Base-by-base conservation (phyloP, 1,140 invertebrate genomes). In the Drosophila arawakana region DNA sequence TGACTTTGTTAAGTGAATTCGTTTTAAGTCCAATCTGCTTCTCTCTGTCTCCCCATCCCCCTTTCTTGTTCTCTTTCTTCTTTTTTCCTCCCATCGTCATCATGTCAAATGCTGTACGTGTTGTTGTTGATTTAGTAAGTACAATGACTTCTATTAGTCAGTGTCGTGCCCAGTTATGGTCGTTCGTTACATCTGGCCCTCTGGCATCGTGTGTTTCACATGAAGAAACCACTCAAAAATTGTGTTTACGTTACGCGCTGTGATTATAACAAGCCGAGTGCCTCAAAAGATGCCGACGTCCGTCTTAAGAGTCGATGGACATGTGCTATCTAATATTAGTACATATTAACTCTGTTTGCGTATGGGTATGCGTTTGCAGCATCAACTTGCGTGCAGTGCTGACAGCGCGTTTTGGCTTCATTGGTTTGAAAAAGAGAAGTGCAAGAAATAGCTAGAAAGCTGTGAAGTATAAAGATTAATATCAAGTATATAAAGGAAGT, bases 171-270 rank as follows among this genome's bases (percentile, higher is more conserved):
- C 44, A 41, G 44, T 41, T 47, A 39, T 65, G 44, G 47, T 18
- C 41, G 58, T 65, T 30, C 52, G 70, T 63, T 73, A 67, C 69
- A 50, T 73, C 54, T 61, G 37, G 77, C 81, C 81, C 57, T 30
- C 61, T 63, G 72, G 81, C 78, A 66, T 81, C 78, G 69, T 68
- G 81, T 72, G 72, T 85, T 85, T 85, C 81, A 84, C 81, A 85
- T 81, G 81, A 78, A 61, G 73, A 72, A 68, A 66, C 81, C 81
- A 88, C 82, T 86, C 82, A 86, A 86, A 88, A 88, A 82, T 82
- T 86, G 82, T 86, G 83, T 86, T 86, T 86, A 71, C 83, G 82
- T 88, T 86, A 86, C 83, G 83, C 82, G 82, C 80, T 61, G 82
- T 88, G 82, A 85, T 85, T 85, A 85, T 88, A 85, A 85, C 82